phyloP scores from a whole-genome alignment of 1,140 invertebrate species.

The Ruditapes philippinarum region DNA sequence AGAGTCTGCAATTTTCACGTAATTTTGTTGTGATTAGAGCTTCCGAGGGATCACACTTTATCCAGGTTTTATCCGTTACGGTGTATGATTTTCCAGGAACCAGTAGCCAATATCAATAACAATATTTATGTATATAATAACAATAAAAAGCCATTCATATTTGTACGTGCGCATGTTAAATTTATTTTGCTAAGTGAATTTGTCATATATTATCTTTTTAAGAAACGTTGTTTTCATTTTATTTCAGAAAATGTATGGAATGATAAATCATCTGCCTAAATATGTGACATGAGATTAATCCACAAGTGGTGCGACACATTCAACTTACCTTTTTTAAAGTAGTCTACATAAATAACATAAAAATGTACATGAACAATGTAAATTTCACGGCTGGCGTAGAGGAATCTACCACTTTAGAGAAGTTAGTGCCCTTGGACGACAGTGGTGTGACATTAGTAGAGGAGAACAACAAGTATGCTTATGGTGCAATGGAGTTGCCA shows the following conservation, averaged over 20 bases:
- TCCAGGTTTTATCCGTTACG: no score
- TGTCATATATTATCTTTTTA: no score
- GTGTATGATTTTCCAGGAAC: no score
- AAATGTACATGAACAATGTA: constrained; percentile 8
- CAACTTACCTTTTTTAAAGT: neutral
- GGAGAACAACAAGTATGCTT: neutral
- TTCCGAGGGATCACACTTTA: no score
- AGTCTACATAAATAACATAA: neutral
- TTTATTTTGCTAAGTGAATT: no score
- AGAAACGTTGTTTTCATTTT: no score
- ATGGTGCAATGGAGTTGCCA: neutral
- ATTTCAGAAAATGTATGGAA: neutral
- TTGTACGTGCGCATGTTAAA: no score
- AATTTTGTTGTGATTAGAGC: no score
- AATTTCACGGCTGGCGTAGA: neutral
- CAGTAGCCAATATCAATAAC: no score
- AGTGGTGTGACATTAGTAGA: neutral
- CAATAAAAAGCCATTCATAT: no score
- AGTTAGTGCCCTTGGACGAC: neutral
- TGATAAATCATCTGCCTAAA: neutral
- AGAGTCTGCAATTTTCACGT: no score
- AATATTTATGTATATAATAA: no score
- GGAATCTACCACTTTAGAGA: neutral
- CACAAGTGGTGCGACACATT: neutral
- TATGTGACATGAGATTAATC: constrained; percentile 8